Conservation (phyloP, 2,113 vertebrate species). For the Erythrocebus patas region DNA sequence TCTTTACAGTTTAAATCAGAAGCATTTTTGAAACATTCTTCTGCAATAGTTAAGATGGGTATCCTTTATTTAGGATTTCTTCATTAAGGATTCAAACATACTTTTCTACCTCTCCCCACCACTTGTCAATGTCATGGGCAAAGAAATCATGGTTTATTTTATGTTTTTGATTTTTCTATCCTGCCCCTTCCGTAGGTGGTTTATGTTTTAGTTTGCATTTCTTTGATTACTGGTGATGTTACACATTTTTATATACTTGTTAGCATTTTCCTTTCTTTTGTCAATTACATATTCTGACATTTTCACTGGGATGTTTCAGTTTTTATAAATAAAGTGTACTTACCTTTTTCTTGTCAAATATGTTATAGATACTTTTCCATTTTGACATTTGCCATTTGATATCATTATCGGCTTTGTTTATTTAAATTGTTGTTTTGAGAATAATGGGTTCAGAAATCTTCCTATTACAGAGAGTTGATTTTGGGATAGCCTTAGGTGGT, state of each 20-base stretch:
- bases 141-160: conserved; percentile 4
- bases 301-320: background rate
- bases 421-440: background rate
- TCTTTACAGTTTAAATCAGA: background rate
- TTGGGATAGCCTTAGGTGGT: background rate
- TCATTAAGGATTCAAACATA: too few relatives aligned
- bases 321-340: background rate
- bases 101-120: too few relatives aligned
- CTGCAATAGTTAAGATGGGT: background rate
- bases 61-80: background rate
- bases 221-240: background rate
- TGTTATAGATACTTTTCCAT: background rate
- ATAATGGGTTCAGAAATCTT: background rate
- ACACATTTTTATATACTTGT: background rate
- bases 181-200: background rate
- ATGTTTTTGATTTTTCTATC: too few relatives aligned
- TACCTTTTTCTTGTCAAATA: background rate
- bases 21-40: conserved; percentile 33
- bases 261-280: conserved; percentile 14
- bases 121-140: background rate
- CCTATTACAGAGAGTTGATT: background rate
- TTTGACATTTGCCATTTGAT: background rate
- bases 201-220: background rate
- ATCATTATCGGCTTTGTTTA: background rate
- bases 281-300: background rate